Evolutionary conservation across 2,888 invertebrate genomes (phyloP).

Genomic region (Epinotia demarniana): DNA sequence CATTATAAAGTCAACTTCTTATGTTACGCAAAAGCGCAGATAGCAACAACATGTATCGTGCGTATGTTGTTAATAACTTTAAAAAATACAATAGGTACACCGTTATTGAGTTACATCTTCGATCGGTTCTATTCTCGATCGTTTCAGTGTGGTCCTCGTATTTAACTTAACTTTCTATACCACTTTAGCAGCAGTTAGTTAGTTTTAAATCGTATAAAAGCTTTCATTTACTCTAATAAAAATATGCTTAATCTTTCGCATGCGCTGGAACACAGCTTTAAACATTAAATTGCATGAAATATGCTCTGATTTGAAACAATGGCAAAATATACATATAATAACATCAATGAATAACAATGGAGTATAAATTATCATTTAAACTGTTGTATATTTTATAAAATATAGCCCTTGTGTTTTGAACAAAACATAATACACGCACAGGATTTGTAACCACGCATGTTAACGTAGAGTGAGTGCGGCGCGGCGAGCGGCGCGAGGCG

Average conservation of each 20-base stretch:
- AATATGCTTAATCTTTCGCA: slow-evolving; percentile 47
- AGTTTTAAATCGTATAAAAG: neutral
- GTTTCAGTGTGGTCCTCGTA: no score
- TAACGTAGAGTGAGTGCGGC: slow-evolving; percentile 49
- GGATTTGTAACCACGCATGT: slow-evolving; percentile 68
- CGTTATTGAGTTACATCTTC: neutral
- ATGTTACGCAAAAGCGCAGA: no score
- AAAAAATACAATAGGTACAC: no score
- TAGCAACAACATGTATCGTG: no score
- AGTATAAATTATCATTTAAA: slow-evolving; percentile 85
- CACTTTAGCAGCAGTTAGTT: no score
- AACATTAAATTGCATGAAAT: slow-evolving; percentile 84
- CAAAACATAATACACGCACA: slow-evolving; percentile 61
- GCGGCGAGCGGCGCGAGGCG: neutral
- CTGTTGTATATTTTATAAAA: slow-evolving; percentile 84
- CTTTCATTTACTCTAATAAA: neutral
- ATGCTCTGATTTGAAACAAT: slow-evolving; percentile 85
- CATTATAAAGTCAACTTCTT: no score
- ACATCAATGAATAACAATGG: slow-evolving; percentile 85
- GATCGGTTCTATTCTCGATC: no score
- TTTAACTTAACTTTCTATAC: neutral
- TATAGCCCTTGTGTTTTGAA: slow-evolving; percentile 78
- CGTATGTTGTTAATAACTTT: no score
- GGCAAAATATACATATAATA: slow-evolving; percentile 85
- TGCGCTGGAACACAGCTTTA: slow-evolving; percentile 62